Evolutionary conservation across 2,113 vertebrate genomes (phyloP), one percentile per base, ranked within the genome.

Genomic region (Picathartes gymnocephalus): DNA sequence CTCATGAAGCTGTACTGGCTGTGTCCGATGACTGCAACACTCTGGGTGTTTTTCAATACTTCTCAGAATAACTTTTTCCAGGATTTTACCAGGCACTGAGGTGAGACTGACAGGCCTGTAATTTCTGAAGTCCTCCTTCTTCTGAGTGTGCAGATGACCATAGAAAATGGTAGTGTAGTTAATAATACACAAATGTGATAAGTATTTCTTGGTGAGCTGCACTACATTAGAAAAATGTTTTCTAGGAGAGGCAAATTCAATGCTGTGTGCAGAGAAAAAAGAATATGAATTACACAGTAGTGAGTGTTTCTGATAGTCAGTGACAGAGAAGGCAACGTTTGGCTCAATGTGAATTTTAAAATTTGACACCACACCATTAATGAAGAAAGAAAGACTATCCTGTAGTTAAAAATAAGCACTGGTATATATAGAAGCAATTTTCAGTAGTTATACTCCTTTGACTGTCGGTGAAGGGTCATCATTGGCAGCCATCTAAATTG

Each of bases 21-120:
- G 19, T 86, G 23, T 61, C 4, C 1, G 3, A 37, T 19, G 31
- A 37, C 40, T 37, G 33, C 2, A 0, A 39, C 5, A 6, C 33
- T 39, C 28, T 5, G 3, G 12, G 45, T 28, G 45, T 44, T 44
- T 44, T 77, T 6, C 7, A 44, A 5, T 39, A 24, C 7, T 51
- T 77, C 39, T 11, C 33, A 53, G 33, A 78, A 51, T 33, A 51
- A 51, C 13, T 5, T 45, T 61, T 53, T 47, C 40, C 40, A 24
- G 20, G 10, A 22, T 70, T 54, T 61, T 61, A 54, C 21, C 6
- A 23, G n/a, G 23, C 23, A n/a, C 19, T 24, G 47, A 51, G 77
- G 15, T 45, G 39, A 69, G 45, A 28, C 15, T 61, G 45, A 13
- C 2, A 53, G 23, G n/a, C 6, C 18, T 47, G 6, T 54, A 61